Conservation (phyloP, 2,888 invertebrate species). For the Catocala sponsa region DNA sequence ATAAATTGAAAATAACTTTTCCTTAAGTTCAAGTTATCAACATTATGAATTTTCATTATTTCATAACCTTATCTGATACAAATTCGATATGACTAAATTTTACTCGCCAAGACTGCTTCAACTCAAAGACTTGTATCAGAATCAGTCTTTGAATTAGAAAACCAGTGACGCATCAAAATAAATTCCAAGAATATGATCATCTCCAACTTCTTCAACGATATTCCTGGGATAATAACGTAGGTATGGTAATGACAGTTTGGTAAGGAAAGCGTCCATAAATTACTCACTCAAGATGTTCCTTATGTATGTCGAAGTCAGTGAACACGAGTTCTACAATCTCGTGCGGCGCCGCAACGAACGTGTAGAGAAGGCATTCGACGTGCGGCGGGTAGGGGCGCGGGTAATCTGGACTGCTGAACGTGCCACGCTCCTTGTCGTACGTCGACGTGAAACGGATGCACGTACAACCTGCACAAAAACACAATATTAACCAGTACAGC, state of each 20-base stretch:
- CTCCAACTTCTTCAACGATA: not conserved
- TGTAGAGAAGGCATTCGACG: slow-evolving; percentile 95
- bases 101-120: too few relatives aligned
- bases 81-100: too few relatives aligned
- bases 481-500: slow-evolving; percentile 13
- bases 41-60: too few relatives aligned
- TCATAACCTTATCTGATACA: too few relatives aligned
- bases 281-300: slow-evolving; percentile 91
- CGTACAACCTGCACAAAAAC: slow-evolving; percentile 91
- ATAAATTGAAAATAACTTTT: too few relatives aligned
- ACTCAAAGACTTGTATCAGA: too few relatives aligned
- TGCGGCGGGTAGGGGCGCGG: slow-evolving; percentile 92
- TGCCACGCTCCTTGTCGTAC: slow-evolving; percentile 93
- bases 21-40: too few relatives aligned
- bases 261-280: slow-evolving; percentile 9
- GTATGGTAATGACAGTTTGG: not conserved
- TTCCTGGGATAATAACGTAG: not conserved
- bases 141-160: too few relatives aligned
- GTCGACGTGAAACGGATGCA: slow-evolving; percentile 94
- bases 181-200: not conserved
- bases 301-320: slow-evolving; percentile 93
- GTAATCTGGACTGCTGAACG: slow-evolving; percentile 95
- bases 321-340: slow-evolving; percentile 95
- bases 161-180: too few relatives aligned
- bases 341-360: slow-evolving; percentile 93